phyloP scores from a whole-genome alignment of 1,140 invertebrate species.

The Thaumatotibia leucotreta region DNA sequence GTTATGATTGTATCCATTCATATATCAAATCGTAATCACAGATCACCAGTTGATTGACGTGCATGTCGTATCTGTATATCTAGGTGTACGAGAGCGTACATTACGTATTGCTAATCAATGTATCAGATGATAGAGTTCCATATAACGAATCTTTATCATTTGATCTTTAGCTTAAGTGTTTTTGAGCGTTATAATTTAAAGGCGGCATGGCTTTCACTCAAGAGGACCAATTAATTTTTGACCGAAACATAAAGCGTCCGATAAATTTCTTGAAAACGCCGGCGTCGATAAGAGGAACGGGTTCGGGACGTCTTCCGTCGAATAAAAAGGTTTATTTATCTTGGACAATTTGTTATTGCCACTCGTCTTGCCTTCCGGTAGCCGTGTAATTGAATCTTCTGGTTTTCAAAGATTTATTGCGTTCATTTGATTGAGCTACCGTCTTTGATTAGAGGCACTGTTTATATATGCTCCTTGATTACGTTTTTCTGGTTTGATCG shows the following conservation, averaged over 20 bases:
- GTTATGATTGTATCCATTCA: constrained; percentile 13
- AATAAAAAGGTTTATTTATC: constrained; percentile 72
- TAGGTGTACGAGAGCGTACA: not conserved
- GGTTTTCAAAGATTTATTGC: constrained; percentile 66
- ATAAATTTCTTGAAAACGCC: constrained; percentile 59
- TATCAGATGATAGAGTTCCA: constrained; percentile 6
- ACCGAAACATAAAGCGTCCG: constrained; percentile 58
- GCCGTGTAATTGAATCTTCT: constrained; percentile 73
- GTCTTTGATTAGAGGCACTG: constrained; percentile 56
- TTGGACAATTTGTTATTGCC: constrained; percentile 73
- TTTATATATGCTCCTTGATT: constrained; percentile 16
- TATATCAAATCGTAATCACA: constrained; percentile 7
- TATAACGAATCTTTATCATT: constrained; percentile 16
- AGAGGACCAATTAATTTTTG: constrained; percentile 60
- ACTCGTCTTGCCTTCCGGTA: constrained; percentile 66
- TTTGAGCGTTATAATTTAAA: constrained; percentile 51
- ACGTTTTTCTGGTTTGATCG: not conserved
- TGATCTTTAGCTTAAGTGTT: constrained; percentile 42
- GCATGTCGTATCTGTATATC: not conserved
- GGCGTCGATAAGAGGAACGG: constrained; percentile 49
- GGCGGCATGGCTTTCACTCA: constrained; percentile 53
- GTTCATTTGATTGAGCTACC: constrained; percentile 61
- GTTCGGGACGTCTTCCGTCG: constrained; percentile 48
- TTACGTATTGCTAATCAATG: not conserved
- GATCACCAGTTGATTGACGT: constrained; percentile 1